Conservation (phyloP, 2,113 vertebrate genomes). For the Rhabdomys dilectus region DNA sequence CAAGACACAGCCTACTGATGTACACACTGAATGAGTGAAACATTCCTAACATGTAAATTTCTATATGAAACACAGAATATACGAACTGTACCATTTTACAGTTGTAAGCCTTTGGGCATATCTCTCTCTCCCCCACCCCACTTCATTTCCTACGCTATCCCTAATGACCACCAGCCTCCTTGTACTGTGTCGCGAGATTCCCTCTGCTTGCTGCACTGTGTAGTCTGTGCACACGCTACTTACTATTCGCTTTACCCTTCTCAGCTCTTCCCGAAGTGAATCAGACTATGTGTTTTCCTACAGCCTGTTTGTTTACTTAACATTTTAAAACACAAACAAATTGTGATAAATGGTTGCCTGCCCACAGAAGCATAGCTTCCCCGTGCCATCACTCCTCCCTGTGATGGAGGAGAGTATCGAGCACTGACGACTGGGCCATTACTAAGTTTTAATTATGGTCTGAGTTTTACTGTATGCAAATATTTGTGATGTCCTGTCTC, state of each 20-base stretch:
- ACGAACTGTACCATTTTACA: background rate
- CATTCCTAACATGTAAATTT: background rate
- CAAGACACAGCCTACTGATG: no score
- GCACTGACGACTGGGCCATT: background rate
- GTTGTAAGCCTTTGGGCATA: background rate
- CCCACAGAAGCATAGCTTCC: background rate
- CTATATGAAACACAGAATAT: background rate
- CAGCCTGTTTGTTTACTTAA: background rate
- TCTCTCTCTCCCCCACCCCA: background rate
- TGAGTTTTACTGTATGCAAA: background rate
- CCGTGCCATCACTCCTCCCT: background rate
- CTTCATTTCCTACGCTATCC: background rate
- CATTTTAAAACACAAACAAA: constrained; percentile 42
- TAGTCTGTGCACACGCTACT: background rate
- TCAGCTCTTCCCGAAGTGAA: constrained; percentile 1
- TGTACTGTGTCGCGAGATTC: background rate
- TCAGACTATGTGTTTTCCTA: background rate
- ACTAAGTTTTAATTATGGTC: background rate
- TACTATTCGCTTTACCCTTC: background rate
- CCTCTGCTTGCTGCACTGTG: background rate
- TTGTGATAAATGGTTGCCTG: background rate
- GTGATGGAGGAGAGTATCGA: background rate
- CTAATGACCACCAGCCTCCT: accelerated
- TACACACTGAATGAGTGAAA: background rate
- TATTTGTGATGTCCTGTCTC: background rate